Percentiles rank a stretch among this genome's conserved stretches.
Evolutionary conservation across 2,797 vertebrate genomes (phyloP).

Genomic region (Orestias chungarensis): DNA sequence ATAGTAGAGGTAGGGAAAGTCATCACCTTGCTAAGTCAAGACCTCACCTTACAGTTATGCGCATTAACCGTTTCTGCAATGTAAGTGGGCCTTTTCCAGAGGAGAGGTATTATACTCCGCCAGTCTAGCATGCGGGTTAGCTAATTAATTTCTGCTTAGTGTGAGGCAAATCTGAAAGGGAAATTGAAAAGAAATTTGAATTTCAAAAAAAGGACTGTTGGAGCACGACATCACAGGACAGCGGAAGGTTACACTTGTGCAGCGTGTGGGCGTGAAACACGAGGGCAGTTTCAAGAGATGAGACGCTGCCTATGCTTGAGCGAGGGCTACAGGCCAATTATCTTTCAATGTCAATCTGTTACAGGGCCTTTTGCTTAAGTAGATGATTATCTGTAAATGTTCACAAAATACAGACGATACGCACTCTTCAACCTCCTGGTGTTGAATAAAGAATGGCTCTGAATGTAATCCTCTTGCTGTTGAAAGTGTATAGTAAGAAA

Average conservation of each 20-base stretch:
- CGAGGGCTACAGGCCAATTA: neutral
- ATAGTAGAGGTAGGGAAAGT: conserved; percentile 11
- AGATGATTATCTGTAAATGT: conserved; percentile 6
- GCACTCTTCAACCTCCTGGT: neutral
- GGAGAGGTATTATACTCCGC: conserved; percentile 58
- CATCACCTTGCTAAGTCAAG: conserved; percentile 34
- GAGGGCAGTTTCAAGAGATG: conserved; percentile 2
- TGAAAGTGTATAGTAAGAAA: neutral
- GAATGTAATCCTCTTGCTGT: neutral
- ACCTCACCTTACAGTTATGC: conserved; percentile 17
- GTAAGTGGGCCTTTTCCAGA: conserved; percentile 28
- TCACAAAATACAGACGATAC: neutral
- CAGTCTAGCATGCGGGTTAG: conserved; percentile 61
- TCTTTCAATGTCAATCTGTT: conserved; percentile 1
- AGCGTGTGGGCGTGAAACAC: conserved; percentile 27
- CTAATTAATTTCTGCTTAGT: conserved; percentile 70
- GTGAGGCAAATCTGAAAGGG: conserved; percentile 61
- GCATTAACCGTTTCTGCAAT: neutral
- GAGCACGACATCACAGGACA: conserved; percentile 28
- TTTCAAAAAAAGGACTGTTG: conserved; percentile 51
- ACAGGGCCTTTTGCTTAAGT: neutral
- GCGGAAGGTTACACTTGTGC: conserved; percentile 51
- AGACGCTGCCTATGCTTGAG: neutral
- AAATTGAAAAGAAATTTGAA: conserved; percentile 60
- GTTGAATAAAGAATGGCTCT: neutral